Base-by-base conservation (phyloP, 2,888 invertebrate genomes). In the Halocaridina rubra region DNA sequence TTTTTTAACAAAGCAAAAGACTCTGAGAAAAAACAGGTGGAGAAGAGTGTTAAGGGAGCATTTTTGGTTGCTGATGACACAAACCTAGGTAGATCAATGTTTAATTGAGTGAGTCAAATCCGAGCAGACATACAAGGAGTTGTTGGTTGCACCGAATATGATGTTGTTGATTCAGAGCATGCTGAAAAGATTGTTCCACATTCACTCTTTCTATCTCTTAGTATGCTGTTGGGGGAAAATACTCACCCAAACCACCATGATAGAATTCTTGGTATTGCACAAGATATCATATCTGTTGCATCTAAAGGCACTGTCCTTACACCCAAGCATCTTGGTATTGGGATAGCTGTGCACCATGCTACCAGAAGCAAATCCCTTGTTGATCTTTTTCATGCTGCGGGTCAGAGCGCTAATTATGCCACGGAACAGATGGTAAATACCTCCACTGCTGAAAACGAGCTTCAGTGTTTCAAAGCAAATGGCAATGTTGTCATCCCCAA, bases 171-270 rank as follows among this genome's bases (percentile, higher is more conserved):
- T 61, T 22, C n/a, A 8, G 24, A 19, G 10, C n/a, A 61, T 22
- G 24, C 92, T 92, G 90, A 39, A 90, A 89, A 69, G 77, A 84
- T 86, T 76, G 80, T 16, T 71, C 46, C 33, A 19, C 76, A 19
- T 16, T 39, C 5, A 59, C 29, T 46, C 16, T 39, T 27, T 19
- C 32, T 24, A 27, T 24, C 16, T 13, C 8, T 24, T 24, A 33
- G 33, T 5, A 32, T 19, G 19, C 24, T 29, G 61, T 29, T 29
- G 30, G 10, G 22, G 7, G n/a, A 32, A 16, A 85, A 85, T 74
- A 22, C 76, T 46, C 4, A 7, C n/a, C 22, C n/a, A 77, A 53
- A 77, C 3, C 10, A 85, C 8, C 19, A 59, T 67, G 39, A 29
- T 22, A 72, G 53, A 19, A 30, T 57, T 76, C 8, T 59, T 7